These are phyloP conservation scores for Sinocyclocheilus rhinocerous DNA, from an alignment of 2,113 vertebrate genomes.

Conservation along the genomic window DNA sequence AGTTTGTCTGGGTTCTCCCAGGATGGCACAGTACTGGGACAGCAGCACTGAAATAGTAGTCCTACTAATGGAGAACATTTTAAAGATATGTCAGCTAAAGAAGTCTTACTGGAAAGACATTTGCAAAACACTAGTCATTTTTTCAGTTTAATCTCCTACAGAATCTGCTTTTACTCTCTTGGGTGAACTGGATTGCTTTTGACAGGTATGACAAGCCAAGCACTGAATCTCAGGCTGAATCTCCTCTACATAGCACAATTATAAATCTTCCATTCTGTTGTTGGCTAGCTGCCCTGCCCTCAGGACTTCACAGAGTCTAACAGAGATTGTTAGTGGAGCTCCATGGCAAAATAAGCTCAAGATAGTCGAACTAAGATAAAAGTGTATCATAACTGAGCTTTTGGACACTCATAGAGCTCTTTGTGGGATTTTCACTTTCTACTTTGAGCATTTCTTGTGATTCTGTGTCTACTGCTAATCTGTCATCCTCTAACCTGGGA, in stretches of 20 bases:
- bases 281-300: background rate
- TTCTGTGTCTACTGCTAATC: slow-evolving; percentile 15
- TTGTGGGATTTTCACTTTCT: background rate
- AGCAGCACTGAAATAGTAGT: background rate
- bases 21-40: background rate
- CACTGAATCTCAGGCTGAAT: slow-evolving; percentile 4
- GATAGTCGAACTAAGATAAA: background rate
- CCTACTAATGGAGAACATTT: background rate
- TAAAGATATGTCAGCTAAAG: background rate
- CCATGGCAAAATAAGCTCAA: background rate
- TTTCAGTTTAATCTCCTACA: background rate
- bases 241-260: background rate
- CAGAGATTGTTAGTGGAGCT: background rate
- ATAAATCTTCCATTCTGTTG: slow-evolving; percentile 23
- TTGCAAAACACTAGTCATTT: background rate
- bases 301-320: background rate
- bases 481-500: slow-evolving; percentile 9
- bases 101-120: background rate
- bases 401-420: background rate
- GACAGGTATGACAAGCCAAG: slow-evolving; percentile 3
- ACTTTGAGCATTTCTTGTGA: slow-evolving; percentile 2
- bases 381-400: background rate
- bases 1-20: background rate
- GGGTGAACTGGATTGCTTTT: background rate
- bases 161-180: slow-evolving; percentile 5